Evolutionary conservation across 2,113 vertebrate genomes (phyloP).

Genomic region (Anser cygnoides): DNA sequence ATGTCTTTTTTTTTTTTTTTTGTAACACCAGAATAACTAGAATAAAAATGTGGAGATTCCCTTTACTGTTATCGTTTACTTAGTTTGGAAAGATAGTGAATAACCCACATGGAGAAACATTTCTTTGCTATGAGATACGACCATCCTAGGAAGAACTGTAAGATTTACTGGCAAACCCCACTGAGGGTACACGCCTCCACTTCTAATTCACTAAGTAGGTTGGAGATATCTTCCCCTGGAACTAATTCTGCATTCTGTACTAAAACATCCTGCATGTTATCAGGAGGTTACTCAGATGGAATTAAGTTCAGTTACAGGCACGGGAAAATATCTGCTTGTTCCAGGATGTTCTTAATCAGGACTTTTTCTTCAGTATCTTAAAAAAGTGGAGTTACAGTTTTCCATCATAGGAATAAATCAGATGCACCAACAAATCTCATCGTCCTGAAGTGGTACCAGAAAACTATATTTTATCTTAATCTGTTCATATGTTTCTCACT

Average conservation of each 20-base stretch:
- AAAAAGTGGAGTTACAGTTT: not conserved
- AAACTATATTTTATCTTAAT: not conserved
- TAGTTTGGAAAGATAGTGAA: not conserved
- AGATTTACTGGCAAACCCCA: not conserved
- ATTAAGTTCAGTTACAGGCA: slow-evolving; percentile 13
- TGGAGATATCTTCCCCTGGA: not conserved
- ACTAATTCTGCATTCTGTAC: not conserved
- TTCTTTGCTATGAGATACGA: not conserved
- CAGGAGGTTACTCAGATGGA: slow-evolving; percentile 9
- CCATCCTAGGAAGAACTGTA: not conserved
- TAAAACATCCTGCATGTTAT: not conserved
- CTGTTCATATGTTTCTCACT: not conserved
- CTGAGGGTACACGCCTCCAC: not conserved
- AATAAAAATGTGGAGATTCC: not conserved
- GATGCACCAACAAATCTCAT: not conserved
- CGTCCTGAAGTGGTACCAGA: not conserved
- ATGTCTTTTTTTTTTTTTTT: not conserved
- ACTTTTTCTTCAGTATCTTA: not conserved
- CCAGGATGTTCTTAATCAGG: not conserved
- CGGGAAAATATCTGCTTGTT: not conserved
- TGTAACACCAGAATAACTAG: not conserved
- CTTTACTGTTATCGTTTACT: not conserved
- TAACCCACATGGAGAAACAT: not conserved
- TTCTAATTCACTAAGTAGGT: not conserved
- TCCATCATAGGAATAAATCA: not conserved